Evolutionary conservation across 2,888 invertebrate genomes (phyloP).

Genomic region (Eristalinus aeneus): DNA sequence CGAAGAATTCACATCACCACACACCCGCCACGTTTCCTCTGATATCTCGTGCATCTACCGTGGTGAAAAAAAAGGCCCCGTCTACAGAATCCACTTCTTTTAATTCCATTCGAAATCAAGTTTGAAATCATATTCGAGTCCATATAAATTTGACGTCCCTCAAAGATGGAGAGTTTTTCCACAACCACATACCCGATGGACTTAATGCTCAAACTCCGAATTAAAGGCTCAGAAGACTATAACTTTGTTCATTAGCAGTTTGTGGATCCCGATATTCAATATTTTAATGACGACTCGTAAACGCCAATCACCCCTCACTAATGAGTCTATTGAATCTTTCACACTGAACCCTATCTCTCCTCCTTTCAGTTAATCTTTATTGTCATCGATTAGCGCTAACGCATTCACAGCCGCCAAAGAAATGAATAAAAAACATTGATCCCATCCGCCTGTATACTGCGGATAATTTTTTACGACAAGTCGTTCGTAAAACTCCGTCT

Average conservation of each 20-base stretch:
- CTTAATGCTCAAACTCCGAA: no score
- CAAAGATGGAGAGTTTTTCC: no score
- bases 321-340: not conserved
- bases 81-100: no score
- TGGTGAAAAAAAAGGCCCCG: no score
- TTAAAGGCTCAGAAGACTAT: not conserved
- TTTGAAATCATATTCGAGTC: no score
- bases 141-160: no score
- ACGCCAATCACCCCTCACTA: not conserved
- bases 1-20: no score
- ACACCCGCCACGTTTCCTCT: no score
- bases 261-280: not conserved
- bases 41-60: no score
- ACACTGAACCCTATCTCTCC: not conserved
- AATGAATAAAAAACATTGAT: not conserved
- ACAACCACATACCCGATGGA: no score
- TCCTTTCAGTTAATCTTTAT: not conserved
- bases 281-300: not conserved
- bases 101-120: no score
- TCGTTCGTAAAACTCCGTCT: not conserved
- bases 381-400: not conserved
- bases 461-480: not conserved
- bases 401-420: not conserved
- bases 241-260: not conserved
- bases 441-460: not conserved